Percentiles rank a stretch among this genome's conserved stretches.
phyloP scores from a whole-genome alignment of 2,113 vertebrate genomes.

The Callaeas wilsoni region DNA sequence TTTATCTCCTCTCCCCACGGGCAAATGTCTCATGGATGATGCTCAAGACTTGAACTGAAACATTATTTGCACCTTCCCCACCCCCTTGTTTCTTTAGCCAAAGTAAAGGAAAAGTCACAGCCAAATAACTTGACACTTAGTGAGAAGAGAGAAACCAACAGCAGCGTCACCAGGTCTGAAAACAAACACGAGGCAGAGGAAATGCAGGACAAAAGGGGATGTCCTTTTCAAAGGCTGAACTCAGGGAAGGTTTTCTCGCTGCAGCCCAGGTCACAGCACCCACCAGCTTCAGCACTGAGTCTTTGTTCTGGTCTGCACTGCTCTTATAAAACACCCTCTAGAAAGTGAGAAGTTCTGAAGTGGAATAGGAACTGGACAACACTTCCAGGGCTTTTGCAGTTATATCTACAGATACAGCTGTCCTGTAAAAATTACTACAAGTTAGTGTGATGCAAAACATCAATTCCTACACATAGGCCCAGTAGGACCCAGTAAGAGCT shows the following conservation, averaged over 20 bases:
- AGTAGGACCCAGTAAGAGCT: not conserved
- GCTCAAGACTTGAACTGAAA: not conserved
- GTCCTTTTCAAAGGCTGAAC: not conserved
- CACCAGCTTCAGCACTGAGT: not conserved
- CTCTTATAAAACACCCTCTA: not conserved
- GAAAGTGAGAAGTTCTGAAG: not conserved
- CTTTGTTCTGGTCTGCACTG: not conserved
- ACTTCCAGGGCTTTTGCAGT: not conserved
- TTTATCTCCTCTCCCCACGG: not conserved
- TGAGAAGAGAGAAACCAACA: not conserved
- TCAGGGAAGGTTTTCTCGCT: not conserved
- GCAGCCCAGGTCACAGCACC: not conserved
- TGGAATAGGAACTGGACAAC: not conserved
- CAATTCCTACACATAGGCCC: accelerated
- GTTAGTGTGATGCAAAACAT: not conserved
- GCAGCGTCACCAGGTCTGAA: not conserved
- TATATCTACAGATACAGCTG: not conserved
- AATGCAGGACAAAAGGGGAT: not conserved
- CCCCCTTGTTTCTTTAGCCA: not conserved
- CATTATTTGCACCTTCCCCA: not conserved
- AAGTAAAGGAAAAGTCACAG: not conserved
- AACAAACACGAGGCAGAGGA: not conserved
- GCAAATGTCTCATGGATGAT: not conserved
- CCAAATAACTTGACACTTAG: not conserved
- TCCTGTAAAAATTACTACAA: not conserved